Percentiles rank a stretch among this genome's conserved stretches.
phyloP scores from a whole-genome alignment of 2,888 invertebrate species.

The Geophilus truncorum region DNA sequence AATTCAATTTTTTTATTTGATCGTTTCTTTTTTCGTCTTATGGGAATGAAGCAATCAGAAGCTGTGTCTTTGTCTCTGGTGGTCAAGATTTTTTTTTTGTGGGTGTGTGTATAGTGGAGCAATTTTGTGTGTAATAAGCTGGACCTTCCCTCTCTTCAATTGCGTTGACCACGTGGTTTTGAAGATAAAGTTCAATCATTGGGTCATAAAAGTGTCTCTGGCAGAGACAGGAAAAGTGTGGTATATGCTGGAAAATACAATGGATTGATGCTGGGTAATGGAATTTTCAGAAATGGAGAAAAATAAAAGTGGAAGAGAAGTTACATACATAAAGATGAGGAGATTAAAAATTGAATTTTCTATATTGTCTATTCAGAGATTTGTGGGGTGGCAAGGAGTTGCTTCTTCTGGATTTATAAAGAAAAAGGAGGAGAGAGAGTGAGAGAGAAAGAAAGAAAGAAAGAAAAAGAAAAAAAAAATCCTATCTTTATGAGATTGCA shows the following conservation, averaged over 20 bases:
- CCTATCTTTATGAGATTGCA: background rate
- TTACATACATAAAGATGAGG: conserved; percentile 3
- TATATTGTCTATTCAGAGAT: background rate
- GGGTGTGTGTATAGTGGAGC: background rate
- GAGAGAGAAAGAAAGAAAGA: too few relatives aligned
- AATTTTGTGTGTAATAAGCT: conserved; percentile 10
- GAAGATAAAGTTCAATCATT: conserved; percentile 10
- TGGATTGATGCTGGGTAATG: background rate
- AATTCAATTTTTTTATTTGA: background rate
- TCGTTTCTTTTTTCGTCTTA: background rate
- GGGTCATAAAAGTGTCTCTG: background rate
- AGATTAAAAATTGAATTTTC: background rate
- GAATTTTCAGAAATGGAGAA: background rate
- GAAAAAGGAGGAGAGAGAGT: too few relatives aligned
- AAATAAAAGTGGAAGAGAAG: background rate
- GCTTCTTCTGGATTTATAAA: background rate
- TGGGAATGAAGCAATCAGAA: background rate
- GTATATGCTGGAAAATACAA: background rate
- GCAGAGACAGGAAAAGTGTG: background rate
- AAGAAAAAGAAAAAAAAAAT: background rate
- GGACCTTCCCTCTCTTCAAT: background rate
- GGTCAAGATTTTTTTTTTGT: background rate
- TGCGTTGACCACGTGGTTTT: conserved; percentile 10
- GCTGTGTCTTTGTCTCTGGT: background rate
- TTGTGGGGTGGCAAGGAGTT: background rate